A percentile compares a stretch with the other conserved stretches of the same genome.
Evolutionary conservation across 1,140 invertebrate species (phyloP).

Genomic region (Conus ventricosus): DNA sequence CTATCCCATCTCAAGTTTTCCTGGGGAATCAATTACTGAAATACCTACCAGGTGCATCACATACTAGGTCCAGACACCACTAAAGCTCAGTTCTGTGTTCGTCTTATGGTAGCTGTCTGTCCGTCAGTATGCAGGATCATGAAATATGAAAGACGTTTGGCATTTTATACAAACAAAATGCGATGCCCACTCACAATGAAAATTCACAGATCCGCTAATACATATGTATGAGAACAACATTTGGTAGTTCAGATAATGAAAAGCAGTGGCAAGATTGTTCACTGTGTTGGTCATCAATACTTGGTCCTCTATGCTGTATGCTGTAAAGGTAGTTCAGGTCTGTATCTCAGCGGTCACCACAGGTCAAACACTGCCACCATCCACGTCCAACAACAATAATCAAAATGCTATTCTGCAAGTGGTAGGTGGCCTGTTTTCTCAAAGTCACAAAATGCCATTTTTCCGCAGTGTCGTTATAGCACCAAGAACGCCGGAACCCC

Average conservation of each 20-base stretch:
- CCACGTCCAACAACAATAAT: neutral
- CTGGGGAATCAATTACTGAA: no score
- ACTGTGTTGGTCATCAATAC: neutral
- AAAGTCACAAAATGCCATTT: slow-evolving; percentile 53
- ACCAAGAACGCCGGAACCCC: slow-evolving; percentile 57
- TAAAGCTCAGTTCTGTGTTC: neutral
- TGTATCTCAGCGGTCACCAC: neutral
- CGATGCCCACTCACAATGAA: neutral
- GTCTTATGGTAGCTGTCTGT: neutral
- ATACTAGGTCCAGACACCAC: neutral
- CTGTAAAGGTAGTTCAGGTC: neutral
- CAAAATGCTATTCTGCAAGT: neutral
- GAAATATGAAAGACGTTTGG: slow-evolving; percentile 1
- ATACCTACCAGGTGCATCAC: neutral
- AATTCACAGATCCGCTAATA: neutral
- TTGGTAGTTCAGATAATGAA: neutral
- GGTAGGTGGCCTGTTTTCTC: neutral
- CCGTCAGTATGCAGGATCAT: neutral
- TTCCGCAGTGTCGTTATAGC: slow-evolving; percentile 59
- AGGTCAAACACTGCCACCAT: neutral
- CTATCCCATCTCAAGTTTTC: no score
- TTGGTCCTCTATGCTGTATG: neutral
- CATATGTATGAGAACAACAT: neutral
- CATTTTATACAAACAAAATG: neutral
- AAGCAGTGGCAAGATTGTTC: neutral